Evolutionary conservation across 2,888 invertebrate species (phyloP), one percentile per base, ranked within the genome.

Genomic region (Drepanosiphum platanoidis): DNA sequence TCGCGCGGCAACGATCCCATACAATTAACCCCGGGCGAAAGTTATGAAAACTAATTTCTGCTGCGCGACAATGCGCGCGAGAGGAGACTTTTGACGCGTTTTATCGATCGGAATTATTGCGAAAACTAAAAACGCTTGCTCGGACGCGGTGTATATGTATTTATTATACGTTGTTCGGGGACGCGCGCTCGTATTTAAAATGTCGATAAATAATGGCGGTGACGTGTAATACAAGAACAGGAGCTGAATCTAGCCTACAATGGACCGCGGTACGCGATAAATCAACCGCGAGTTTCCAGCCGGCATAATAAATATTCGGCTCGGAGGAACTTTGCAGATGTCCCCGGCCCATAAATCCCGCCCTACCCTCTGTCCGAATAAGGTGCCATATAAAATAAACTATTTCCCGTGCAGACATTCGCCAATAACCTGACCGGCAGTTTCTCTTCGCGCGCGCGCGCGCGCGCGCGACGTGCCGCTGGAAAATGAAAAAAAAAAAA

Each of bases 221-320:
- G 83, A 66, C 72, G 66, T 39, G 66, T 58, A 83, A 74, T 64
- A 83, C 74, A 27, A 66, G 82, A 64, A 74, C 46, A 27, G 74
- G 64, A 83, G 83, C 66, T 18, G 75, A 34, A 75, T 83, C 74
- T 66, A 64, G 75, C 75, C 74, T 74, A 83, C 83, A 52, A 27
- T 68, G 52, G 83, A 75, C 82, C 74, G 22, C 66, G 68, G 68
- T 27, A 34, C 8, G 27, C 83, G 52, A 83, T 83, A 83, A 83
- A 83, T 83, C 83, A 83, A 83, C 83, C 83, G 75, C 83, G 83
- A 83, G 72, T 64, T 75, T 66, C 70, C 46, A 66, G 66, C 64
- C 30, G 8, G 75, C 83, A 83, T 66, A 75, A 83, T 83, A 83
- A 83, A 83, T 83, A 83, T 83, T 66, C 83, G 42, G 74, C 83